A percentile compares a stretch with the other conserved stretches of the same genome.
These are phyloP conservation scores for Altica lythri DNA, from an alignment of 2,888 invertebrate genomes.

Conservation along the genomic window DNA sequence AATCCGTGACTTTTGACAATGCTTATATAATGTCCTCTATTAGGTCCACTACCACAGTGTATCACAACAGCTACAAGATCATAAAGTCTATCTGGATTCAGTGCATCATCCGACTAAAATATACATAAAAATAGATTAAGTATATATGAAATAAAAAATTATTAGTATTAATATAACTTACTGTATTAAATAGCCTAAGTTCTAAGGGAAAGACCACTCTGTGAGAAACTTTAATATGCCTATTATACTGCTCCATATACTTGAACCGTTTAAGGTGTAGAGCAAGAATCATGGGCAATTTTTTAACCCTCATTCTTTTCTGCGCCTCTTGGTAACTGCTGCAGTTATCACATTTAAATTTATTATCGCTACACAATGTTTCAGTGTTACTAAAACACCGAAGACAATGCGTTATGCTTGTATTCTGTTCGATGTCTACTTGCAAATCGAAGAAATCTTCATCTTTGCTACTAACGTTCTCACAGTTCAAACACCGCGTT, in stretches of 20 bases:
- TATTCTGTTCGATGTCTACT: conserved; percentile 99
- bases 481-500: conserved; percentile 98
- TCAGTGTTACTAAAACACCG: conserved; percentile 98
- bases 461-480: conserved; percentile 99
- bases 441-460: conserved; percentile 99
- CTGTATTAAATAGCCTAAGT: conserved; percentile 95
- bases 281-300: conserved; percentile 95
- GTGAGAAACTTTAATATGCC: conserved; percentile 99
- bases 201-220: conserved; percentile 98
- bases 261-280: conserved; percentile 97
- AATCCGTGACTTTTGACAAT: conserved; percentile 99
- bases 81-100: conserved; percentile 96
- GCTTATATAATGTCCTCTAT: conserved; percentile 99
- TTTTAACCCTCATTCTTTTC: conserved; percentile 98
- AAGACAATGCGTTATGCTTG: conserved; percentile 97
- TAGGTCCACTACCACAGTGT: conserved; percentile 99
- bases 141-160: neutral
- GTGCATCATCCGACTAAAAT: conserved; percentile 92
- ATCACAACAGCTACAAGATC: conserved; percentile 99
- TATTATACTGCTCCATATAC: conserved; percentile 97
- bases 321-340: conserved; percentile 99
- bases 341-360: conserved; percentile 99
- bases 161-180: conserved; percentile 57
- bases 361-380: conserved; percentile 98
- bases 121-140: conserved; percentile 12